Evolutionary conservation across 2,888 invertebrate genomes (phyloP).

Genomic region (Eupithecia subumbrata): DNA sequence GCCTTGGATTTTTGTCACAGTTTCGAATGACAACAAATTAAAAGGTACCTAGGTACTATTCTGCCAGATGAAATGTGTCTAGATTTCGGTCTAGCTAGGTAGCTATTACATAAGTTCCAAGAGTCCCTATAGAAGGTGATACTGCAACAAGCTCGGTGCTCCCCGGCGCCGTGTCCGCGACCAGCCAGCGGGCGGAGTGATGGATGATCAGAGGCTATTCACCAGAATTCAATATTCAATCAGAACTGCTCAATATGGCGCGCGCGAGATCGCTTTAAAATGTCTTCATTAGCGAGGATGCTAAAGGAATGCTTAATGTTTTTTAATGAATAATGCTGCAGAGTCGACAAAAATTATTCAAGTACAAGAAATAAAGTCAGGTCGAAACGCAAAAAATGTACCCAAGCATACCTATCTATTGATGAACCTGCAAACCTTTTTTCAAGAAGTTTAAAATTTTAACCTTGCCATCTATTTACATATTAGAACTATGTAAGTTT

Average conservation of each 20-base stretch:
- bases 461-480: no score
- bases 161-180: background rate
- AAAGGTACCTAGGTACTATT: no score
- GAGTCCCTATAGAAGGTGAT: background rate
- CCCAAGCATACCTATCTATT: no score
- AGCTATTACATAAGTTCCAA: no score
- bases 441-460: no score
- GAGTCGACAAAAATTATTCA: background rate
- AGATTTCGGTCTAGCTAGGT: no score
- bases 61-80: no score
- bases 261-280: background rate
- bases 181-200: constrained; percentile 15
- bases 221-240: constrained; percentile 32
- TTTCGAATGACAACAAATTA: no score
- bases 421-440: no score
- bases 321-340: background rate
- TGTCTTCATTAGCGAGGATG: background rate
- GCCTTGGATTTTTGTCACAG: no score
- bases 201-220: constrained; percentile 27
- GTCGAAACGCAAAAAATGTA: background rate
- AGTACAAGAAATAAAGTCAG: background rate
- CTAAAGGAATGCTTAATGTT: background rate
- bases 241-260: constrained; percentile 18
- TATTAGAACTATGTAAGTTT: no score
- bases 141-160: background rate